Evolutionary conservation across 2,797 vertebrate species (phyloP).

Genomic region (Falco berigora): DNA sequence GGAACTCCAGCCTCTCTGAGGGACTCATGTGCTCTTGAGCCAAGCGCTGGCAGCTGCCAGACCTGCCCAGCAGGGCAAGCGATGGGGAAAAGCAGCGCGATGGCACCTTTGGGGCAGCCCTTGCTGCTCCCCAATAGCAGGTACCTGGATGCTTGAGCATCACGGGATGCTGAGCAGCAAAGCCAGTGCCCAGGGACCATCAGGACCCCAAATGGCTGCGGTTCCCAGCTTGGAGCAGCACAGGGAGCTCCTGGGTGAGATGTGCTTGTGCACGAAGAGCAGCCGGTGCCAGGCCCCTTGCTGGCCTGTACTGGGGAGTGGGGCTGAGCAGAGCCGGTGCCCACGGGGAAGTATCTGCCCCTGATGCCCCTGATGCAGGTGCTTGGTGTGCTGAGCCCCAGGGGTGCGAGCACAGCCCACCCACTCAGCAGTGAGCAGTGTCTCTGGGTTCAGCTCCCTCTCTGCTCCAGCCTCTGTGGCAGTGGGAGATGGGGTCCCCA

Average conservation of each 20-base stretch:
- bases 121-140: fast-evolving
- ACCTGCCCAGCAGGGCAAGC: fast-evolving
- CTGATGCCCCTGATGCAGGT: background rate
- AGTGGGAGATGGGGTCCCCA: background rate
- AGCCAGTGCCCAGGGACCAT: fast-evolving
- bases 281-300: background rate
- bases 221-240: fast-evolving
- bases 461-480: background rate
- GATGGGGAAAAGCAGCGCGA: background rate
- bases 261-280: background rate
- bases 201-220: fast-evolving
- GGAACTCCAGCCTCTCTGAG: background rate
- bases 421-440: fast-evolving
- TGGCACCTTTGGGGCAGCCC: background rate
- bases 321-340: background rate
- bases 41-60: background rate
- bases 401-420: background rate
- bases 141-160: fast-evolving
- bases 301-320: background rate
- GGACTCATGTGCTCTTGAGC: fast-evolving
- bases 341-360: background rate
- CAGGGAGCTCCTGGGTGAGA: background rate
- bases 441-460: background rate
- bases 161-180: background rate
- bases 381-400: background rate